Evolutionary conservation across 2,888 invertebrate genomes (phyloP).

Genomic region (Cremastinae sp.): DNA sequence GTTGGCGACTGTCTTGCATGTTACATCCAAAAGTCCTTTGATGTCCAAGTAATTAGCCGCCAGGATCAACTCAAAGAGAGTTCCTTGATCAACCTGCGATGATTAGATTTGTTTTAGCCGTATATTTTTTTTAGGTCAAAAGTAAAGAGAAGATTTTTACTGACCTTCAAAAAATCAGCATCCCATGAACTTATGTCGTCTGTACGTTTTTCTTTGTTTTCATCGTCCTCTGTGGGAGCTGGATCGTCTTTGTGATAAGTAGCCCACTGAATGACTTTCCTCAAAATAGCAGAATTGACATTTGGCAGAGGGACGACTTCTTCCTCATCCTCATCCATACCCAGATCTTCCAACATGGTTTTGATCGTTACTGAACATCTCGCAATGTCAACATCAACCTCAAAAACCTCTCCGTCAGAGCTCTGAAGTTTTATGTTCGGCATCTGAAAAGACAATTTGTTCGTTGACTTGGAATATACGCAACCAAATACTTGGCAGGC

Average conservation of each 20-base stretch:
- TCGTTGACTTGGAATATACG: background rate
- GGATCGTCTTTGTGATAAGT: conserved; percentile 97
- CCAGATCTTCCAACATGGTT: conserved; percentile 97
- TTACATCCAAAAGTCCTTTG: conserved; percentile 96
- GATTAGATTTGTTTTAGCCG: background rate
- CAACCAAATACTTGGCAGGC: background rate
- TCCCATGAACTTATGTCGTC: conserved; percentile 99
- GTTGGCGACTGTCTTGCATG: conserved; percentile 98
- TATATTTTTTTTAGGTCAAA: too few relatives aligned
- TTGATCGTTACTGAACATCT: conserved; percentile 99
- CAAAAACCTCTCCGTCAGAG: conserved; percentile 96
- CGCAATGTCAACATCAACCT: conserved; percentile 97
- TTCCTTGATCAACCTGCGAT: conserved; percentile 93
- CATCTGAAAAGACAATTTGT: conserved; percentile 83
- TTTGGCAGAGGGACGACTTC: conserved; percentile 98
- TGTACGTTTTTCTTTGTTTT: conserved; percentile 98
- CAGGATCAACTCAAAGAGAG: conserved; percentile 96
- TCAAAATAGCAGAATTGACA: conserved; percentile 97
- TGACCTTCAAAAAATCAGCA: conserved; percentile 95
- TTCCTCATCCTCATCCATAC: conserved; percentile 95
- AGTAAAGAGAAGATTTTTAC: too few relatives aligned
- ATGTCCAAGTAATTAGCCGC: conserved; percentile 99
- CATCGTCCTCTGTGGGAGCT: conserved; percentile 97
- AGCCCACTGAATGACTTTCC: conserved; percentile 96
- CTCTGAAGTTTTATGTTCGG: conserved; percentile 97